Evolutionary conservation across 1,140 invertebrate genomes (phyloP).

Genomic region (Zaprionus inermis): DNA sequence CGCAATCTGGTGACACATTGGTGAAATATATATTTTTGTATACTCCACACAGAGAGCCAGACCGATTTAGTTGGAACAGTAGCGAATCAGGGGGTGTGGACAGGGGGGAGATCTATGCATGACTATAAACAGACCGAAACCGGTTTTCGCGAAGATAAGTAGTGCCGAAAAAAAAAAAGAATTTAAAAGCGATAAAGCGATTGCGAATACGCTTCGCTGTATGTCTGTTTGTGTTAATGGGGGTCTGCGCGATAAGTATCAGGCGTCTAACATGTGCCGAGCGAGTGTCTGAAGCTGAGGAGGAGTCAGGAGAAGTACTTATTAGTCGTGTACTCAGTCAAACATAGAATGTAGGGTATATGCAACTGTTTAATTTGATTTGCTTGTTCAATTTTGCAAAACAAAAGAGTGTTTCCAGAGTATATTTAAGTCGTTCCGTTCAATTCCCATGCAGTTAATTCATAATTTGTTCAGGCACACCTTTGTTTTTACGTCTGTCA

Average conservation of each 20-base stretch:
- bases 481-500: constrained; percentile 7
- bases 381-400: background rate
- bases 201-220: constrained; percentile 34
- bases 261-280: constrained; percentile 68
- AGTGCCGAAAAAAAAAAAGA: constrained; percentile 46
- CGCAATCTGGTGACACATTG: constrained; percentile 73
- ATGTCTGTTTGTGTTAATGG: constrained; percentile 37
- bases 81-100: background rate
- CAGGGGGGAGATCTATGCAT: background rate
- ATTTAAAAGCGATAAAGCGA: constrained; percentile 23
- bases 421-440: constrained; percentile 1
- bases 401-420: constrained; percentile 1
- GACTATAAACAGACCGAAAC: constrained; percentile 47
- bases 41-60: constrained; percentile 28
- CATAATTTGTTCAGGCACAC: constrained; percentile 50
- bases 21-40: constrained; percentile 26
- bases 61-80: constrained; percentile 25
- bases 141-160: constrained; percentile 57
- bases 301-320: constrained; percentile 19
- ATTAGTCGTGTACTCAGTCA: constrained; percentile 12
- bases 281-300: constrained; percentile 65
- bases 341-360: background rate
- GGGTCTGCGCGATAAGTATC: constrained; percentile 50
- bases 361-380: background rate
- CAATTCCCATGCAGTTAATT: constrained; percentile 39